Base-by-base conservation (phyloP, 2,113 vertebrate species). In the Microcebus lehilahytsara region DNA sequence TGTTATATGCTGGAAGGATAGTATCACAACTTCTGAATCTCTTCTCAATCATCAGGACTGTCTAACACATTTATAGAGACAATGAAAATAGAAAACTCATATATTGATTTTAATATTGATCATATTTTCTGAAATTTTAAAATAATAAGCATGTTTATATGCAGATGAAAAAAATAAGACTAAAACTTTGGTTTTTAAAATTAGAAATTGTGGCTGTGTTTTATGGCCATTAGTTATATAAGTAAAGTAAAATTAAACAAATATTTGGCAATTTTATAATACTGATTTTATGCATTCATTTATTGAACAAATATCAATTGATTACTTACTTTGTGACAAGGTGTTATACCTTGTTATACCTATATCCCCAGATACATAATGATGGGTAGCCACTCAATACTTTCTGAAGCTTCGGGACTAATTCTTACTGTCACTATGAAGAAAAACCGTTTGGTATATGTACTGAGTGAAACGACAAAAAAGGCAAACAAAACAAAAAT, bases 191-290 rank as follows among this genome's bases (percentile, higher is more conserved):
- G 0, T 20, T 91, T 91, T 94, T 62, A 32, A 88, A 84, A 81
- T 69, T 81, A 78, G 34, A 96, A 53, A 72, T 75, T 49, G 27
- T 32, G 53, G 2, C 56, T 81, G 7, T 85, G 8, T 81, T 92
- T 72, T 86, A 16, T 23, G 20, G 11, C n/a, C 23, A 81, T 77
- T 91, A 74, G 42, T 72, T 58, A 53, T 64, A 75, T 27, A 66
- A 88, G 49, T 83, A 69, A 75, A 93, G 23, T 17, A 34, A 89
- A 89, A 27, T 83, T n/a, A 88, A 95, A 66, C 49, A 91, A 72
- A 56, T 66, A 34, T 71, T 89, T 81, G 12, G 9, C 86, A 60
- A 56, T 51, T 79, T 93, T 78, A 86, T 66, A 81, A 25, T 64
- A 74, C 8, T 83, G 40, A 93, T 75, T 97, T 23, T 53, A 17